These are phyloP conservation scores for Epirrhoe alternata DNA, from an alignment of 2,888 invertebrate species.

Conservation along the genomic window DNA sequence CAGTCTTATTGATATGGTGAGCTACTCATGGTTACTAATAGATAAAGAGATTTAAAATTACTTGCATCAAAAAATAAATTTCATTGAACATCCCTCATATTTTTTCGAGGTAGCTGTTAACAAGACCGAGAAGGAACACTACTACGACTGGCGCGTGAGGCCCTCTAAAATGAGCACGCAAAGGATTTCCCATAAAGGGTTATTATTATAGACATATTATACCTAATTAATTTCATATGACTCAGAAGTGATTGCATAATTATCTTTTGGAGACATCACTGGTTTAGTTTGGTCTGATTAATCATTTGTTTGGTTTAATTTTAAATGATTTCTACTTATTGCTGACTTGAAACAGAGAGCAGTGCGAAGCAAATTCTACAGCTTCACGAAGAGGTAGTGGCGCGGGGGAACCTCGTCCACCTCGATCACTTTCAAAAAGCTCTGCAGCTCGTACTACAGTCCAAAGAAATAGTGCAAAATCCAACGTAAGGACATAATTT, in stretches of 20 bases:
- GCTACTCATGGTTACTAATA: background rate
- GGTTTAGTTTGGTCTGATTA: background rate
- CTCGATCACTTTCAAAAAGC: slow-evolving; percentile 47
- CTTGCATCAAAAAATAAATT: background rate
- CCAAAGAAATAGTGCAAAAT: slow-evolving; percentile 45
- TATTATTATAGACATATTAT: slow-evolving; percentile 21
- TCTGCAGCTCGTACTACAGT: slow-evolving; percentile 35
- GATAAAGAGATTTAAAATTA: background rate
- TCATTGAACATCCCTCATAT: slow-evolving; percentile 29
- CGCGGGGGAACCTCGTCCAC: slow-evolving; percentile 63
- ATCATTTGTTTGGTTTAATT: background rate
- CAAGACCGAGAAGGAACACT: slow-evolving; percentile 62
- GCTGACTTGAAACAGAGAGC: slow-evolving; percentile 35
- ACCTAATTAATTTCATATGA: background rate
- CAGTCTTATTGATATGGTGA: slow-evolving; percentile 64
- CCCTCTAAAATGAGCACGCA: slow-evolving; percentile 45
- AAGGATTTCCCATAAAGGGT: slow-evolving; percentile 57
- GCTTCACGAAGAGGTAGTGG: slow-evolving; percentile 58
- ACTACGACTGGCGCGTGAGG: slow-evolving; percentile 60
- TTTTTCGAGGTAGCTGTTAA: slow-evolving; percentile 58
- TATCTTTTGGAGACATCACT: too few species aligned
- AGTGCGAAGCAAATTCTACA: slow-evolving; percentile 45
- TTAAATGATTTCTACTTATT: background rate
- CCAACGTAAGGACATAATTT: slow-evolving; percentile 39
- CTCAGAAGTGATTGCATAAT: background rate